Evolutionary conservation across 2,888 invertebrate species (phyloP).

Genomic region (Spatulosminthurus flaviceps): DNA sequence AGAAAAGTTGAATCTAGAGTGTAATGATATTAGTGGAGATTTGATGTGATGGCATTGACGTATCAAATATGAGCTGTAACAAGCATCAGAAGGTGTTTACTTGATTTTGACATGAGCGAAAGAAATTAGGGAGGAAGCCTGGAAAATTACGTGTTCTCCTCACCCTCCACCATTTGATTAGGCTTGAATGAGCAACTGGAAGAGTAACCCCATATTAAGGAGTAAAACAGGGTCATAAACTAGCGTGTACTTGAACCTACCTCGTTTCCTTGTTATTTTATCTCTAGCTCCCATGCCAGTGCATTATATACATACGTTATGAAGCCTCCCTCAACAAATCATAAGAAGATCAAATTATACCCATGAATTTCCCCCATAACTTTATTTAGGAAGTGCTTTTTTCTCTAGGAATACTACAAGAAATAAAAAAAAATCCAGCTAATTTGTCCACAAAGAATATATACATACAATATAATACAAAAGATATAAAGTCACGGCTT

Average conservation of each 20-base stretch:
- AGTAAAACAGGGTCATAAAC: conserved; percentile 44
- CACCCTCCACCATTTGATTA: conserved; percentile 31
- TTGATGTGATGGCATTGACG: too few relatives aligned
- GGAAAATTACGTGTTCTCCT: conserved; percentile 38
- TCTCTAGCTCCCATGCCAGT: neutral
- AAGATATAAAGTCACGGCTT: neutral
- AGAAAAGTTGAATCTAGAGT: too few relatives aligned
- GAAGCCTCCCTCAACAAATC: too few relatives aligned
- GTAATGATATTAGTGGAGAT: too few relatives aligned
- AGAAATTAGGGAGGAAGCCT: conserved; percentile 21
- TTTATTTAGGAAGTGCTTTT: too few relatives aligned
- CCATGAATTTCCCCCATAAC: too few relatives aligned
- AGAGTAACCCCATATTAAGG: conserved; percentile 29
- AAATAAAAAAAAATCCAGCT: too few relatives aligned
- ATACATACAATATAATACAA: too few relatives aligned
- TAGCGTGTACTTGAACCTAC: conserved; percentile 23
- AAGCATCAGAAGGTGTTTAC: conserved; percentile 10
- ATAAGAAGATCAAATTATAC: too few relatives aligned
- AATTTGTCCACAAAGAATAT: too few relatives aligned
- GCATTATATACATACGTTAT: neutral
- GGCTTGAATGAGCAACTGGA: conserved; percentile 31
- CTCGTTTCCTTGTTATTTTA: conserved; percentile 2
- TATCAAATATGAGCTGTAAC: neutral
- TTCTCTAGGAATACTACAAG: too few relatives aligned
- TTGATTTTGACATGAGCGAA: neutral